These are phyloP conservation scores for Antennarius maculatus DNA, from an alignment of 2,797 vertebrate genomes.

Conservation along the genomic window DNA sequence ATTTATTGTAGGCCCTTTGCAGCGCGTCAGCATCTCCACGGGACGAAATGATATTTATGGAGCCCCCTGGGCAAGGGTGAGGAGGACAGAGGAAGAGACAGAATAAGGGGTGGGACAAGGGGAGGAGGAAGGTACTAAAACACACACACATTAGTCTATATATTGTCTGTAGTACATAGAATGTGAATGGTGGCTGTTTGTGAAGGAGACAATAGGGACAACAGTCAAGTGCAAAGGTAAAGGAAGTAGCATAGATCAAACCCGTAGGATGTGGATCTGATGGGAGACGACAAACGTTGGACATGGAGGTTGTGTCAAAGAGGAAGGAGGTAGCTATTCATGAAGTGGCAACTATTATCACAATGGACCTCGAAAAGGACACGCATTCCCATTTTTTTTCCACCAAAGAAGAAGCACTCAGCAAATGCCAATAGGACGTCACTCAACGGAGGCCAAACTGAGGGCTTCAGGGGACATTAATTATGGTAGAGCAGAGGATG, in stretches of 20 bases:
- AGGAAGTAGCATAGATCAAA: neutral
- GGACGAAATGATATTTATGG: slow-evolving; percentile 92
- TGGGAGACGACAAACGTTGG: no score
- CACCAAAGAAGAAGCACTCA: no score
- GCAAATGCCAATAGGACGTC: no score
- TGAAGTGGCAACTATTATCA: no score
- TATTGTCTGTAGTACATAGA: slow-evolving; percentile 1
- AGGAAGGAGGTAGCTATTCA: no score
- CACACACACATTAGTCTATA: slow-evolving; percentile 39
- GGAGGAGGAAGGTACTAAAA: slow-evolving; percentile 37
- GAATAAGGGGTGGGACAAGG: slow-evolving; percentile 49
- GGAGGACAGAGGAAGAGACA: slow-evolving; percentile 56
- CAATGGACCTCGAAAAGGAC: no score
- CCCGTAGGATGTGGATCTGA: no score
- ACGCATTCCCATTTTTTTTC: no score
- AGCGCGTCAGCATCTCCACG: slow-evolving; percentile 87
- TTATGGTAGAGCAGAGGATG: no score
- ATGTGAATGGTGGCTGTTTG: slow-evolving; percentile 29
- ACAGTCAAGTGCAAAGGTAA: neutral
- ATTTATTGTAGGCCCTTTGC: slow-evolving; percentile 87
- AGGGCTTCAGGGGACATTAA: no score
- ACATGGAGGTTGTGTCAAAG: no score
- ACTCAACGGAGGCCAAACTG: no score
- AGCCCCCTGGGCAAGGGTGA: slow-evolving; percentile 82
- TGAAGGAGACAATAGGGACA: neutral